These are phyloP conservation scores for Sericinus montela DNA, from an alignment of 2,888 invertebrate genomes.

Conservation along the genomic window DNA sequence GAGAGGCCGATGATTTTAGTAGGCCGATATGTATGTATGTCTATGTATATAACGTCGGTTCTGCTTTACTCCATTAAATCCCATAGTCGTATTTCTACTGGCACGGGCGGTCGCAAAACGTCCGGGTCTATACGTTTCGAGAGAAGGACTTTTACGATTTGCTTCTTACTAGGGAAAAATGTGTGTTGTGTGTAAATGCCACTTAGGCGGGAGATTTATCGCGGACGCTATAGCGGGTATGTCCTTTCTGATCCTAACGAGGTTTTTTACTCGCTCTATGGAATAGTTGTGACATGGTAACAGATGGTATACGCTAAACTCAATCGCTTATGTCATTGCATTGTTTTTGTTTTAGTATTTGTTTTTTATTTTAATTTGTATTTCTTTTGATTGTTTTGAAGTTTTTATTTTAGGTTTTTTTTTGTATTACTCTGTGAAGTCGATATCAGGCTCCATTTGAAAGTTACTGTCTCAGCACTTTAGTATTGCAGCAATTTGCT, in stretches of 20 bases:
- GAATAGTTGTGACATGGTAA: not conserved
- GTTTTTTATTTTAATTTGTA: too few relatives aligned
- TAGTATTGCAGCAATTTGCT: too few relatives aligned
- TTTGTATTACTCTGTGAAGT: too few relatives aligned
- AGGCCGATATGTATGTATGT: too few relatives aligned
- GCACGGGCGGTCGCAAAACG: slow-evolving; percentile 38
- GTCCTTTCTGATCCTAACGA: slow-evolving; percentile 16
- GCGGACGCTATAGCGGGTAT: slow-evolving; percentile 29
- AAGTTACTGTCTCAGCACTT: too few relatives aligned
- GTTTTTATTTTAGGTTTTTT: too few relatives aligned
- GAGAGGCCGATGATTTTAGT: too few relatives aligned
- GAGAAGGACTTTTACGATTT: slow-evolving; percentile 67
- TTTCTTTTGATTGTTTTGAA: too few relatives aligned
- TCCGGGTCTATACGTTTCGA: slow-evolving; percentile 34
- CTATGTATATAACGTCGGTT: slow-evolving; percentile 12
- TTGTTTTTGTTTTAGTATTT: too few relatives aligned
- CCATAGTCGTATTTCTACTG: slow-evolving; percentile 25
- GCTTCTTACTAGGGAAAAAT: slow-evolving; percentile 50
- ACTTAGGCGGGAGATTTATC: slow-evolving; percentile 69
- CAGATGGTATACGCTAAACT: not conserved
- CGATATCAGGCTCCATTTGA: too few relatives aligned
- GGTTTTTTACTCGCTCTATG: slow-evolving; percentile 10
- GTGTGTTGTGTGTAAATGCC: slow-evolving; percentile 72
- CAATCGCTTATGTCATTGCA: too few relatives aligned
- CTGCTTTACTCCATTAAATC: slow-evolving; percentile 15